These are phyloP conservation scores for Orthosia incerta DNA, from an alignment of 2,888 invertebrate genomes.

Conservation along the genomic window DNA sequence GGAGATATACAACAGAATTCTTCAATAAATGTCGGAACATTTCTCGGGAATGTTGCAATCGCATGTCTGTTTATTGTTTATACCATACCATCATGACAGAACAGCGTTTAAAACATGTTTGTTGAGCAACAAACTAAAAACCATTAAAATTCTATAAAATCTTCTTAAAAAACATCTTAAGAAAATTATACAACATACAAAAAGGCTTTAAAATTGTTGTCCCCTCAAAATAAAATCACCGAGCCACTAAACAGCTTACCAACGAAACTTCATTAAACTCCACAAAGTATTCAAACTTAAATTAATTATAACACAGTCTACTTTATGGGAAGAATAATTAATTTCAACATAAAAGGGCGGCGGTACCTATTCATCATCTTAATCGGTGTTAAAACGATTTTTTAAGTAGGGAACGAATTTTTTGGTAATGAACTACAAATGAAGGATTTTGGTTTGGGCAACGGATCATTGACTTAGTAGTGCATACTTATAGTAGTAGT, in stretches of 20 bases:
- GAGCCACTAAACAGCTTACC: slow-evolving; percentile 59
- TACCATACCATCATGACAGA: too few relatives aligned
- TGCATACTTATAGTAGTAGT: too few relatives aligned
- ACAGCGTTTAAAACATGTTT: too few relatives aligned
- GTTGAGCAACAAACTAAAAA: too few relatives aligned
- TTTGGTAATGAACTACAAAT: slow-evolving; percentile 24
- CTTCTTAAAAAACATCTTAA: too few relatives aligned
- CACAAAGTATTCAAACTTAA: slow-evolving; percentile 66
- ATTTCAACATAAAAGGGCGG: slow-evolving; percentile 58
- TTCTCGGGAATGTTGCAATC: too few relatives aligned
- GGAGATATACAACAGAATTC: too few relatives aligned
- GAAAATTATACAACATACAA: background rate
- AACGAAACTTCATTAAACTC: slow-evolving; percentile 66
- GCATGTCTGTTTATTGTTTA: too few relatives aligned
- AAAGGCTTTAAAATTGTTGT: slow-evolving; percentile 30
- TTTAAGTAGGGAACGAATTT: background rate
- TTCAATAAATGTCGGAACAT: too few relatives aligned
- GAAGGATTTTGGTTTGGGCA: background rate
- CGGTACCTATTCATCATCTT: slow-evolving; percentile 37
- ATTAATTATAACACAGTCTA: slow-evolving; percentile 64
- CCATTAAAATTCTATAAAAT: too few relatives aligned
- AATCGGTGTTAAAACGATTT: slow-evolving; percentile 4
- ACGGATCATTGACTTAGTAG: too few relatives aligned
- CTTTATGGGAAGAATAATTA: slow-evolving; percentile 63
- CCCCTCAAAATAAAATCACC: slow-evolving; percentile 34